Percentiles rank a stretch among this genome's conserved stretches.
phyloP scores from a whole-genome alignment of 2,797 vertebrate genomes.

The Sebastiscus tertius region DNA sequence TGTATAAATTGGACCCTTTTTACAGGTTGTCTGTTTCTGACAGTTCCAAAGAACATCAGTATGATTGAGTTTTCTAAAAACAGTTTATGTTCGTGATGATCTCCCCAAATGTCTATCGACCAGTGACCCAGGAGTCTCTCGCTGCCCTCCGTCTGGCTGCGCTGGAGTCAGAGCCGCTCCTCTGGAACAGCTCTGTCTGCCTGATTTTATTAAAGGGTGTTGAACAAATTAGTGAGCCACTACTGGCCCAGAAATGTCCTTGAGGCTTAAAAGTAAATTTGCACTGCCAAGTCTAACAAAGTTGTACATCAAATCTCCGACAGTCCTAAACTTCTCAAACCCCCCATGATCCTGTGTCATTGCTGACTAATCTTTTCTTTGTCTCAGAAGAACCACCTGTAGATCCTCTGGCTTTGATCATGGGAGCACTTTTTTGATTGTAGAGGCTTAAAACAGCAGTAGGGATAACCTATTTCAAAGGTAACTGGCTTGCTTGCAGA shows the following conservation, averaged over 20 bases:
- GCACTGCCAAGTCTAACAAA: slow-evolving; percentile 26
- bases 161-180: slow-evolving; percentile 1
- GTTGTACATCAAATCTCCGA: slow-evolving; percentile 25
- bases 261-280: slow-evolving; percentile 46
- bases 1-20: neutral
- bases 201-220: slow-evolving; percentile 36
- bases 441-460: slow-evolving; percentile 17
- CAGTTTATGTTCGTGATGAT: neutral
- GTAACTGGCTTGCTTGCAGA: slow-evolving; percentile 1
- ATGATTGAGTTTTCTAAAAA: slow-evolving; percentile 5
- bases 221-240: slow-evolving; percentile 41
- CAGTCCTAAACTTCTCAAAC: slow-evolving; percentile 13
- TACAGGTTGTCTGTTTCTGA: neutral
- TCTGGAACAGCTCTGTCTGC: slow-evolving; percentile 33
- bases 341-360: slow-evolving; percentile 5
- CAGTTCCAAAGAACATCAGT: neutral
- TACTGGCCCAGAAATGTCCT: slow-evolving; percentile 42
- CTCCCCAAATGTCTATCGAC: neutral
- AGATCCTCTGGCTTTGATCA: neutral
- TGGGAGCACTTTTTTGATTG: neutral
- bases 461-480: slow-evolving; percentile 34
- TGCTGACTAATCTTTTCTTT: slow-evolving; percentile 22
- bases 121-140: neutral
- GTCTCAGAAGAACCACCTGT: slow-evolving; percentile 12
- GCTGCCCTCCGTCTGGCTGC: neutral